phyloP scores from a whole-genome alignment of 2,113 vertebrate genomes.

The Ophthalmolycus amberensis region DNA sequence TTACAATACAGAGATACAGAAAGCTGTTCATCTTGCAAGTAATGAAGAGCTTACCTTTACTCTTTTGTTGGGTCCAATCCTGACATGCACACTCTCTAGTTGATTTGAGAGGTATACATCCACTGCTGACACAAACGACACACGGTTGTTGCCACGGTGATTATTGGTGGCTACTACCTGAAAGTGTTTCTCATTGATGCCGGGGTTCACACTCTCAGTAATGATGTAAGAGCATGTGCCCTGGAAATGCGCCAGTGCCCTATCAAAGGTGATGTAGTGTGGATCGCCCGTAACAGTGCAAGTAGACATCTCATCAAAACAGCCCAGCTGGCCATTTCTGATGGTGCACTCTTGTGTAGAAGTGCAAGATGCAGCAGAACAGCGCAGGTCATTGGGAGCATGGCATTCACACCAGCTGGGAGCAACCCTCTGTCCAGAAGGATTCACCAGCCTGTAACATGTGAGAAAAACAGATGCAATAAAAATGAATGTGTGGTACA shows the following conservation, averaged over 20 bases:
- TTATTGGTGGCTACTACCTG: conserved; percentile 70
- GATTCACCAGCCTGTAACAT: conserved; percentile 63
- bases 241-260: conserved; percentile 81
- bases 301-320: conserved; percentile 63
- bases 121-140: conserved; percentile 78
- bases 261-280: conserved; percentile 85
- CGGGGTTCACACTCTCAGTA: conserved; percentile 46
- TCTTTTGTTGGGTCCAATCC: conserved; percentile 64
- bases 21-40: background rate
- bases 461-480: background rate
- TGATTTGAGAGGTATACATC: conserved; percentile 69
- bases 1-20: background rate
- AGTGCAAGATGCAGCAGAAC: conserved; percentile 54
- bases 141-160: conserved; percentile 42
- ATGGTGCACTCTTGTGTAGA: conserved; percentile 69
- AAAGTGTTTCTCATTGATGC: conserved; percentile 56
- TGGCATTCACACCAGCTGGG: conserved; percentile 70
- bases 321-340: conserved; percentile 60
- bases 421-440: conserved; percentile 72
- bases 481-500: too few species aligned
- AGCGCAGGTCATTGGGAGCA: conserved; percentile 58
- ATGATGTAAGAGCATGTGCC: conserved; percentile 85
- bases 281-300: conserved; percentile 83
- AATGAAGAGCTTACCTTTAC: conserved; percentile 63
- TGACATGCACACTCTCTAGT: conserved; percentile 39